Conservation (phyloP, 2,113 vertebrate genomes). For the Hemichromis elongatus region DNA sequence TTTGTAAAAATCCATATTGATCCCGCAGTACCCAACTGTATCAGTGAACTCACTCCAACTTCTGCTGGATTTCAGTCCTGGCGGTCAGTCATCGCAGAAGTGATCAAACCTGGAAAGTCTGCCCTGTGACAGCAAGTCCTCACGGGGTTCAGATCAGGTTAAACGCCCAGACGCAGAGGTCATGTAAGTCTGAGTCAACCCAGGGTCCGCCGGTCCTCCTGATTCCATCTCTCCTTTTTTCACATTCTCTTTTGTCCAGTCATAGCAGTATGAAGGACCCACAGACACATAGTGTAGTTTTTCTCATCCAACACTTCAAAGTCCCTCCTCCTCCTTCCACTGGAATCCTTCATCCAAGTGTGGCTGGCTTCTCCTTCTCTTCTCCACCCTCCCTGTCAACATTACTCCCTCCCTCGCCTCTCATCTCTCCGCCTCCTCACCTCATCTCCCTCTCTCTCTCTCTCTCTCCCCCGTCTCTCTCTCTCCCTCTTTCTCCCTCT, state of each 20-base stretch:
- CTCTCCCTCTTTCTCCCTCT: background rate
- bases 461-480: background rate
- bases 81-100: background rate
- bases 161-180: conserved; percentile 21
- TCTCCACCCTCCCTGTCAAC: conserved; percentile 42
- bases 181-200: conserved; percentile 3
- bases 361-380: conserved; percentile 39
- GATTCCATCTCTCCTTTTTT: conserved; percentile 7
- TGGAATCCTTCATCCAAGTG: conserved; percentile 51
- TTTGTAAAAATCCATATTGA: conserved; percentile 47
- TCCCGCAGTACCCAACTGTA: background rate
- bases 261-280: background rate
- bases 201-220: background rate
- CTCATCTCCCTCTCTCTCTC: conserved; percentile 15
- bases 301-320: conserved; percentile 17
- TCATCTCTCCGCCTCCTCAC: conserved; percentile 57
- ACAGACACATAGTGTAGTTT: background rate
- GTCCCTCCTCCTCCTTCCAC: conserved; percentile 26
- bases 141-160: background rate
- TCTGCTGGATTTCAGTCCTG: background rate
- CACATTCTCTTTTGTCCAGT: background rate
- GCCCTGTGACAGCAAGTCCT: background rate
- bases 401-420: conserved; percentile 46
- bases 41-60: conserved; percentile 18
- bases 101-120: background rate